Conservation (phyloP, 2,888 invertebrate genomes). For the Halocaridina rubra region DNA sequence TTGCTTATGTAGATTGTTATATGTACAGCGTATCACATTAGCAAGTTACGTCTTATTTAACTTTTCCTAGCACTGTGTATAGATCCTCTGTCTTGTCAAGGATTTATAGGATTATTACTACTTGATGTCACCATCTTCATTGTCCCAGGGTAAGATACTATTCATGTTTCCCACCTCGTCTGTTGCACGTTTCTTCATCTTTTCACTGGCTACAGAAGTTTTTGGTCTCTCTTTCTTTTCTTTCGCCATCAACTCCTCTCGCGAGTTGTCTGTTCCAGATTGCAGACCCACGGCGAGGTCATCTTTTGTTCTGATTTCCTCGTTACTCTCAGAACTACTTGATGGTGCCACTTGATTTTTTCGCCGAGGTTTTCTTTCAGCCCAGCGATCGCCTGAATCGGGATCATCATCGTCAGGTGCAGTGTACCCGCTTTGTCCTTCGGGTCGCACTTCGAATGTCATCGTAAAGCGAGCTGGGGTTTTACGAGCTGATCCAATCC, state of each 20-base stretch:
- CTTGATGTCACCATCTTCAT: slow-evolving; percentile 62
- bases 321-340: slow-evolving; percentile 3
- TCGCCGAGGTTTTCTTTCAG: slow-evolving; percentile 43
- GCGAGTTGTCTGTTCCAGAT: slow-evolving; percentile 40
- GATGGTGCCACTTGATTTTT: slow-evolving; percentile 54
- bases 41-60: neutral
- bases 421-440: too few species aligned
- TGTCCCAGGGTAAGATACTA: slow-evolving; percentile 60
- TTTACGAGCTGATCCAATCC: slow-evolving; percentile 56
- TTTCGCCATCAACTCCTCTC: slow-evolving; percentile 33
- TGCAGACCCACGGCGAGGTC: slow-evolving; percentile 46
- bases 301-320: slow-evolving; percentile 27
- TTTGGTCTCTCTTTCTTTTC: slow-evolving; percentile 52
- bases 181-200: slow-evolving; percentile 47
- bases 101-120: neutral
- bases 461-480: slow-evolving; percentile 46
- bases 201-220: slow-evolving; percentile 49
- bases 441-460: slow-evolving; percentile 2
- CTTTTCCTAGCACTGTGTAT: neutral
- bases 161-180: slow-evolving; percentile 59
- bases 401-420: slow-evolving; percentile 6
- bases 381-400: slow-evolving; percentile 48
- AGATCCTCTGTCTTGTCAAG: neutral
- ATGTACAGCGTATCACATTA: too few species aligned
- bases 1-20: too few species aligned